Evolutionary conservation across 2,888 invertebrate species (phyloP), one percentile per base, ranked within the genome.

Genomic region (Chrysolina haemoptera): DNA sequence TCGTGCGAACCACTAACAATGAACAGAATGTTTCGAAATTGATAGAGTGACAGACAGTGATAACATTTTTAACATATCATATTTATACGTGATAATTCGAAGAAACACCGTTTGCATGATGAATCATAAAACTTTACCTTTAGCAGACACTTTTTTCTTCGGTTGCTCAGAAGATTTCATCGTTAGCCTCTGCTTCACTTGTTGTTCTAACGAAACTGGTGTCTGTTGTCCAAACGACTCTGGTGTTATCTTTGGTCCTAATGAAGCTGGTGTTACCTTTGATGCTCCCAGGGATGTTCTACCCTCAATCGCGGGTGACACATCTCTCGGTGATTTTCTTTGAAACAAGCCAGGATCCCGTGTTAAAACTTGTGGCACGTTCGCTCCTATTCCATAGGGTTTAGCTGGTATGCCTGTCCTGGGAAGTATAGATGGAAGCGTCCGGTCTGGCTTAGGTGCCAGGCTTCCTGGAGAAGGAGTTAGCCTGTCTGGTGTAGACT

Each of bases 81-180:
- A 3, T 27, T 3, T 5, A 27, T 27, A 3, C 1, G 27, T 27
- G 27, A 27, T 1, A 27, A 27, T 27, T 27, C 27, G 27, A 27
- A 27, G 27, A 27, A 27, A 27, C 1, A 27, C 27, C 5, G 27
- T 27, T 27, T 27, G n/a, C n/a, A n/a, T n/a, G 27, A 27, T 27
- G 1, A 27, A 5, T 27, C 27, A 16, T 11, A 12, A 11, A 27
- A 4, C 0, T 14, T 18, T 18, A 67, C 67, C 74, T 53, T 73
- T 79, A 0, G 77, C 78, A 14, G 70, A 74, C 27, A 77, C 78
- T 62, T 74, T 75, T n/a, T 71, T 62, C 5, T 68, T 68, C 0
- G 68, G 71, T 27, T 75, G 35, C 8, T 48, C 8, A 50, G 68
- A 53, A 12, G 76, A 75, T 55, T 73, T 74, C 18, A 67, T 63